Conservation (phyloP, 2,888 invertebrate genomes). For the Troilus luridus region DNA sequence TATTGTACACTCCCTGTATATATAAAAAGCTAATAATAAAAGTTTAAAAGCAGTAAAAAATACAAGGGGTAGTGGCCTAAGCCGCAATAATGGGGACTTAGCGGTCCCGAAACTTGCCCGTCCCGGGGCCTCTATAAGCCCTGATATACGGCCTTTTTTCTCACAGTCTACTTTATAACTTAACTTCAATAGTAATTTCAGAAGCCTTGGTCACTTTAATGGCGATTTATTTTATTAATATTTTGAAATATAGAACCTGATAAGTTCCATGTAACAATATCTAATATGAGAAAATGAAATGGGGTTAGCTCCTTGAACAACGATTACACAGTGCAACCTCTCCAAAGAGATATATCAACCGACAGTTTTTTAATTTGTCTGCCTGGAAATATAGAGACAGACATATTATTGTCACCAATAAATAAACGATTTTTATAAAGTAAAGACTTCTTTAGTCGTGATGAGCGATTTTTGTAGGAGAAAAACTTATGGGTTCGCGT, state of each 20-base stretch:
- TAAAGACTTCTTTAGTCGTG: too few relatives aligned
- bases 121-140: not conserved
- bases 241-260: not conserved
- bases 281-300: too few relatives aligned
- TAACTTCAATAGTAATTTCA: conserved; percentile 23
- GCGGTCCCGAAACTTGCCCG: not conserved
- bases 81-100: conserved; percentile 36
- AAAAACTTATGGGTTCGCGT: too few relatives aligned
- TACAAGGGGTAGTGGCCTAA: not conserved
- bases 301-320: too few relatives aligned
- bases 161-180: conserved; percentile 19
- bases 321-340: too few relatives aligned
- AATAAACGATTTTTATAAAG: too few relatives aligned
- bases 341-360: too few relatives aligned
- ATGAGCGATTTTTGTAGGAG: too few relatives aligned
- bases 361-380: too few relatives aligned
- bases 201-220: not conserved
- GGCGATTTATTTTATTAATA: not conserved
- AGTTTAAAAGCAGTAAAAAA: not conserved
- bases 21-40: conserved; percentile 18
- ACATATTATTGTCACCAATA: too few relatives aligned
- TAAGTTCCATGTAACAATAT: not conserved
- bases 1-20: not conserved
- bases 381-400: too few relatives aligned
- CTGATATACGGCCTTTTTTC: conserved; percentile 7